A percentile compares a stretch with the other conserved stretches of the same genome.
phyloP scores from a whole-genome alignment of 2,113 vertebrate species.

The Chunga burmeisteri region DNA sequence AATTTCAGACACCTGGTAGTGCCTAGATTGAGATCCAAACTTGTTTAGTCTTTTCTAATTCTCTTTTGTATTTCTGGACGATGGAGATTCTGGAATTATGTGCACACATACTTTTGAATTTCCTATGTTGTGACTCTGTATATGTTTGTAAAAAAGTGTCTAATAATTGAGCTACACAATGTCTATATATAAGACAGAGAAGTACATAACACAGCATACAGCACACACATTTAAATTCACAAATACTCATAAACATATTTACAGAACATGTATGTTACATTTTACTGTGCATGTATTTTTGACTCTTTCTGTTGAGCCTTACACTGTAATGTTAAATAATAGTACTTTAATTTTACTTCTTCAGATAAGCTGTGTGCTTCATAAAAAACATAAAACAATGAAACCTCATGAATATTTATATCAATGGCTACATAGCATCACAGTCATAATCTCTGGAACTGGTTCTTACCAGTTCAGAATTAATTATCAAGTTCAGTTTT shows the following conservation, averaged over 20 bases:
- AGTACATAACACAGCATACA: neutral
- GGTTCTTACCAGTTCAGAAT: constrained; percentile 81
- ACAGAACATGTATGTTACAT: neutral
- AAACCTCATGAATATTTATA: constrained; percentile 85
- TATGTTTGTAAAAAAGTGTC: neutral
- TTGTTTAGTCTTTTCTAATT: constrained; percentile 16
- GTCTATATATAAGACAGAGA: neutral
- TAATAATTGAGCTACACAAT: neutral
- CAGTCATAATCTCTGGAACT: constrained; percentile 82
- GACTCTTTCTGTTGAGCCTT: constrained; percentile 60
- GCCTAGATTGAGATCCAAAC: constrained; percentile 1
- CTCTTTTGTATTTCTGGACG: neutral
- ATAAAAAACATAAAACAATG: constrained; percentile 78
- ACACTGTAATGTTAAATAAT: constrained; percentile 74
- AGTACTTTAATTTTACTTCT: constrained; percentile 79
- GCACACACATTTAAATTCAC: neutral
- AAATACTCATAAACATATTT: neutral
- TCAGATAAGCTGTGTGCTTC: constrained; percentile 75
- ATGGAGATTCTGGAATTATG: neutral
- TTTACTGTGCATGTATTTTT: constrained; percentile 44
- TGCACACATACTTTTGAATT: neutral
- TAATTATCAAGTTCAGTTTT: constrained; percentile 84
- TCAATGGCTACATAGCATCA: constrained; percentile 77
- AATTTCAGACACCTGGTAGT: constrained; percentile 29
- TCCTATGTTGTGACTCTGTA: neutral